A percentile compares a stretch with the other conserved stretches of the same genome.
Evolutionary conservation across 2,888 invertebrate genomes (phyloP).

Genomic region (Cacoxenus indagator): DNA sequence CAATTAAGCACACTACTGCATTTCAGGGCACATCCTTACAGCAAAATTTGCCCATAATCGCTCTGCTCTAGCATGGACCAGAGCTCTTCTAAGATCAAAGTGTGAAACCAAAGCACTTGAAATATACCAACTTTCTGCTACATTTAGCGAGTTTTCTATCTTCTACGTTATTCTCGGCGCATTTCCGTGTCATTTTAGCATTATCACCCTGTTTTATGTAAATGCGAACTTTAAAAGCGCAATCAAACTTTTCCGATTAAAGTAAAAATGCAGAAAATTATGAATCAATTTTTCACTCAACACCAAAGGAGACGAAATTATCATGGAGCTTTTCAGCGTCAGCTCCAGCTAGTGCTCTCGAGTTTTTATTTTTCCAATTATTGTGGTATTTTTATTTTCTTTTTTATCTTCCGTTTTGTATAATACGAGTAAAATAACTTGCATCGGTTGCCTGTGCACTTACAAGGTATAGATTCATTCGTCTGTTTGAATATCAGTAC

Average conservation of each 20-base stretch:
- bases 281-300: constrained; percentile 51
- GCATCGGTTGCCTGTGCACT: too few species aligned
- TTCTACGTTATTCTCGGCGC: neutral
- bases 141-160: neutral
- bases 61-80: too few species aligned
- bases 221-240: constrained; percentile 27
- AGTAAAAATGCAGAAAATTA: constrained; percentile 52
- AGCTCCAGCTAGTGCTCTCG: neutral
- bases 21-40: neutral
- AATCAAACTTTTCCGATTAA: constrained; percentile 52
- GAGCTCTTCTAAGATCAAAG: too few species aligned
- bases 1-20: neutral
- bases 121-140: neutral
- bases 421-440: too few species aligned
- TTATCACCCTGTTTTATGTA: neutral
- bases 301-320: neutral
- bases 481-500: too few species aligned
- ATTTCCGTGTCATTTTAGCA: neutral
- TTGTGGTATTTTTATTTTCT: neutral
- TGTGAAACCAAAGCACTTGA: neutral
- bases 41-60: neutral
- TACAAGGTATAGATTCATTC: too few species aligned
- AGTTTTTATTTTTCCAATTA: neutral
- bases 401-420: neutral
- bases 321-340: neutral